Evolutionary conservation across 2,888 invertebrate species (phyloP).

Genomic region (Digitonthophagus gazella): DNA sequence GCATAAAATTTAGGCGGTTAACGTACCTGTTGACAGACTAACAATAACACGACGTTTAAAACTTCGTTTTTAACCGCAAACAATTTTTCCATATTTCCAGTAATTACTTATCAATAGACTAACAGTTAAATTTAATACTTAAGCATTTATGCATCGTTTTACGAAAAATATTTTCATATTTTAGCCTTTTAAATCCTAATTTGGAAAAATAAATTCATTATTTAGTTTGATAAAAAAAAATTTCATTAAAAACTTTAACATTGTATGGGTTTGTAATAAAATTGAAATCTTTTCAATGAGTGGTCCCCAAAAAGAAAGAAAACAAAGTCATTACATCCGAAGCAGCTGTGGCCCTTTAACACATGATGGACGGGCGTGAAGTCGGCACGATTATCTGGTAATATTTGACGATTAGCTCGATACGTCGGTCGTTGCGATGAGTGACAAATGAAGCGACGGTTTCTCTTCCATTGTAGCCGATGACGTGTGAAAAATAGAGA

Average conservation of each 20-base stretch:
- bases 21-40: slow-evolving; percentile 11
- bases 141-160: not conserved
- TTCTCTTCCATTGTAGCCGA: not conserved
- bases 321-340: not conserved
- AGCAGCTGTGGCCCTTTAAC: not conserved
- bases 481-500: not conserved
- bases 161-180: not conserved
- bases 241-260: no score
- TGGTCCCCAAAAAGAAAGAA: not conserved
- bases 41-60: not conserved
- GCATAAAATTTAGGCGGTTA: slow-evolving; percentile 12
- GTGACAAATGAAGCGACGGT: not conserved
- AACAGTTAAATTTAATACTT: not conserved
- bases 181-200: not conserved
- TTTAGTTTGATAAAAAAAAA: no score
- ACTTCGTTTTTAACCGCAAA: not conserved
- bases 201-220: no score
- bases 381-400: not conserved
- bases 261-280: not conserved
- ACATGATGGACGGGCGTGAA: not conserved
- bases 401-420: not conserved
- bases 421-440: no score
- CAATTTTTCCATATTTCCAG: not conserved
- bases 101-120: not conserved
- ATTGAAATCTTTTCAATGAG: not conserved